A percentile compares a stretch with the other conserved stretches of the same genome.
Conservation (phyloP, 2,797 vertebrate genomes). For the Amblyraja radiata region DNA sequence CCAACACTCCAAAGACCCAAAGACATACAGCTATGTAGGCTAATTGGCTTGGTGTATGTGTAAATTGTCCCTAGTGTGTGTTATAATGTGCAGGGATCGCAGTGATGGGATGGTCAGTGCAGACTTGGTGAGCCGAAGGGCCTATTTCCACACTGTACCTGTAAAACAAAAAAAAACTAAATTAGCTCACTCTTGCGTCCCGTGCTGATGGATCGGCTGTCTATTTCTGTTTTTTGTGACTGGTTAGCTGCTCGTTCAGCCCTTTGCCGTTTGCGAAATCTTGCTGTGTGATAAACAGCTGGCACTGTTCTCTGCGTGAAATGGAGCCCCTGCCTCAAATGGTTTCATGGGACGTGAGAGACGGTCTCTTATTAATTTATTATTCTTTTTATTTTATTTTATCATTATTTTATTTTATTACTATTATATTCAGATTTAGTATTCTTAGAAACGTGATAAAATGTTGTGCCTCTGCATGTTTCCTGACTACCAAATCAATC, state of each 20-base stretch:
- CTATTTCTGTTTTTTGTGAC: not conserved
- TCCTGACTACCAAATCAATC: not conserved
- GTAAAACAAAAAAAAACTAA: too few species aligned
- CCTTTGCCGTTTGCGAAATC: not conserved
- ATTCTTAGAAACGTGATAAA: not conserved
- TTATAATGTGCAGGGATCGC: too few species aligned
- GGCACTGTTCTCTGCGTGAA: not conserved
- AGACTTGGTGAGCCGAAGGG: too few species aligned
- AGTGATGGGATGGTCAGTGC: too few species aligned
- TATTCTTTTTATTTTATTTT: too few species aligned
- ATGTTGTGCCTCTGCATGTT: not conserved
- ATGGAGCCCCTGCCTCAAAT: not conserved
- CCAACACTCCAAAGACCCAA: too few species aligned
- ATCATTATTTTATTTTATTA: too few species aligned
- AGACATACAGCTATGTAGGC: too few species aligned
- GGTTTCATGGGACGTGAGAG: not conserved
- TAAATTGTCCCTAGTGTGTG: too few species aligned
- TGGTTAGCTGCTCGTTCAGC: constrained; percentile 4
- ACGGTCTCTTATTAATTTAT: not conserved
- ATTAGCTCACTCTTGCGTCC: not conserved
- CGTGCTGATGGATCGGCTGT: not conserved
- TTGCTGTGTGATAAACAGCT: not conserved
- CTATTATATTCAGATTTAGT: too few species aligned
- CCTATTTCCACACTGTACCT: too few species aligned
- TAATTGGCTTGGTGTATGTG: too few species aligned